Evolutionary conservation across 1,140 invertebrate species (phyloP).

Genomic region (Rhyacophila brunnea): DNA sequence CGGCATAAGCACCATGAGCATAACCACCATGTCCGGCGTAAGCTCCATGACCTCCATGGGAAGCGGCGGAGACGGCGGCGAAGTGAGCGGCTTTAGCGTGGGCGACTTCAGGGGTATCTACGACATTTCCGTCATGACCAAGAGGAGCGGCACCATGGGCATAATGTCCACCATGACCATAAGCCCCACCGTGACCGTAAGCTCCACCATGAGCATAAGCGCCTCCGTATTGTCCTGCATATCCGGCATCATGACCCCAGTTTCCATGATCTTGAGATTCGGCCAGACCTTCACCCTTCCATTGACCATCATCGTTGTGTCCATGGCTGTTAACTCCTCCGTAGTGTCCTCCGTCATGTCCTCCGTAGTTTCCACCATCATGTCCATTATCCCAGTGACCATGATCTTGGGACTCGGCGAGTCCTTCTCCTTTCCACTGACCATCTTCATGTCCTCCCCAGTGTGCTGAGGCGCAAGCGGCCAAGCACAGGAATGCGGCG

Average conservation of each 20-base stretch:
- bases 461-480: constrained; percentile 15
- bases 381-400: constrained; percentile 10
- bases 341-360: neutral
- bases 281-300: neutral
- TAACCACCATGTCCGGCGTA: too few relatives aligned
- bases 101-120: constrained; percentile 49
- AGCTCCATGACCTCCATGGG: neutral
- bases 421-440: constrained; percentile 21
- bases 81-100: constrained; percentile 49
- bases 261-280: constrained; percentile 19
- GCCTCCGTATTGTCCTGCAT: too few relatives aligned
- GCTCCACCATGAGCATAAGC: constrained; percentile 12
- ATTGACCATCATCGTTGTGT: constrained; percentile 16
- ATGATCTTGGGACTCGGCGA: constrained; percentile 26
- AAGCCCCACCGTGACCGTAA: neutral
- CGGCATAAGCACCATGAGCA: neutral
- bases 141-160: constrained; percentile 37
- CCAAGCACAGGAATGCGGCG: constrained; percentile 26
- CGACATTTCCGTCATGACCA: constrained; percentile 39
- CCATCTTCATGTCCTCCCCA: constrained; percentile 16
- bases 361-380: neutral
- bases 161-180: constrained; percentile 18
- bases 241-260: neutral
- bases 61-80: constrained; percentile 43
- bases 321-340: constrained; percentile 3